Conservation (phyloP, 2,113 vertebrate genomes). For the Pseudonaja textilis region DNA sequence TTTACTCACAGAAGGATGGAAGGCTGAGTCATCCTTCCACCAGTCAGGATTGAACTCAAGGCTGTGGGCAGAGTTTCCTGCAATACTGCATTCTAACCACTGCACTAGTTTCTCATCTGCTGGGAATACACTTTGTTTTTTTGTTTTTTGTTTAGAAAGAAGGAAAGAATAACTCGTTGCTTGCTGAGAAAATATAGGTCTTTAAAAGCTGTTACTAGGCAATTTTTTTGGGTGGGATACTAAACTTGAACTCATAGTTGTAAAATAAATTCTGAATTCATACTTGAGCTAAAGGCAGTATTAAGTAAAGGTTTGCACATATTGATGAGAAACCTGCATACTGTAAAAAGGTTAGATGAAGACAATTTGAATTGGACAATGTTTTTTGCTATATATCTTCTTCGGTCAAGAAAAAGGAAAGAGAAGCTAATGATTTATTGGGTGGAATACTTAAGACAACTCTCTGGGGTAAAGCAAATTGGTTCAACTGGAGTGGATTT, state of each 20-base stretch:
- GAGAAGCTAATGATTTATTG: background rate
- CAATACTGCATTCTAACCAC: background rate
- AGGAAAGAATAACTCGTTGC: conserved; percentile 67
- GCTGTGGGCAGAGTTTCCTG: background rate
- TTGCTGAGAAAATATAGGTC: conserved; percentile 71
- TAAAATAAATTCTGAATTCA: conserved; percentile 54
- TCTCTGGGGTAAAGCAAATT: background rate
- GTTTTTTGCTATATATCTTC: background rate
- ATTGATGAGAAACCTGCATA: background rate
- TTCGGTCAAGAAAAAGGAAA: conserved; percentile 25
- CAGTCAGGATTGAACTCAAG: background rate
- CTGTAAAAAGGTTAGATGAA: background rate
- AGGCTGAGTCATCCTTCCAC: background rate
- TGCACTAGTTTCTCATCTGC: background rate
- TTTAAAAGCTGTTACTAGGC: conserved; percentile 75
- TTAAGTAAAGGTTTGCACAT: background rate
- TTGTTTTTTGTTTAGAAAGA: conserved; percentile 70
- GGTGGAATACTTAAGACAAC: background rate
- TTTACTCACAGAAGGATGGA: background rate
- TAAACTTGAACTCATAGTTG: conserved; percentile 59
- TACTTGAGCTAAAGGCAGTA: conserved; percentile 29
- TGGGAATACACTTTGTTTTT: conserved; percentile 4
- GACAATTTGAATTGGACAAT: background rate
- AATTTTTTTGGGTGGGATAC: conserved; percentile 72
- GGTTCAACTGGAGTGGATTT: background rate